These are phyloP conservation scores for Gastrophysa polygoni DNA, from an alignment of 2,888 invertebrate species.

Conservation along the genomic window DNA sequence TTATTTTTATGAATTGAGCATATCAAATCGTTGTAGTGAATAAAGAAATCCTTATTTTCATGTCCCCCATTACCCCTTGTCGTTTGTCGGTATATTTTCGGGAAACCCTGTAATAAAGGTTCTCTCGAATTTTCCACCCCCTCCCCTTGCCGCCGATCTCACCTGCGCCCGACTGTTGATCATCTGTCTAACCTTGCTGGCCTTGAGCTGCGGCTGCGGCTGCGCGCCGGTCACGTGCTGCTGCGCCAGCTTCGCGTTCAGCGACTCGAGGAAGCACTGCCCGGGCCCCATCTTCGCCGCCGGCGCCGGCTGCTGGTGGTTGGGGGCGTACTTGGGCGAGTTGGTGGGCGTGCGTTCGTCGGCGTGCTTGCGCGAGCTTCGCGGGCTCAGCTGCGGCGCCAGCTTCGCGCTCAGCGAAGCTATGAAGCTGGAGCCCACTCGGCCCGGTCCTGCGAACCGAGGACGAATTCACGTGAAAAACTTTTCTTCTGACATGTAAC, in stretches of 20 bases:
- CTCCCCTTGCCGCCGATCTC: too few relatives aligned
- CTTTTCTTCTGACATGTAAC: too few relatives aligned
- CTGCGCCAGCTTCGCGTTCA: constrained; percentile 79
- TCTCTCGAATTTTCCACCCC: too few relatives aligned
- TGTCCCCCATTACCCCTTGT: too few relatives aligned
- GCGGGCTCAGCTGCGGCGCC: constrained; percentile 66
- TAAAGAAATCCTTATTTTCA: too few relatives aligned
- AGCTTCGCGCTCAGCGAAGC: constrained; percentile 75
- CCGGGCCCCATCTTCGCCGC: constrained; percentile 59
- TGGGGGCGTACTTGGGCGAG: constrained; percentile 24
- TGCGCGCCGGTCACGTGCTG: constrained; percentile 61
- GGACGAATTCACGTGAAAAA: too few relatives aligned
- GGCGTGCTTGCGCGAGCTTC: constrained; percentile 61
- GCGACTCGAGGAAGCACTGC: constrained; percentile 75
- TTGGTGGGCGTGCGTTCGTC: constrained; percentile 49
- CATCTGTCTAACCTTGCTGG: constrained; percentile 72
- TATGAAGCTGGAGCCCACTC: constrained; percentile 70
- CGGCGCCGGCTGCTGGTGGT: constrained; percentile 14
- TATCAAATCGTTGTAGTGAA: too few relatives aligned
- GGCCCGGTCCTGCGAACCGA: constrained; percentile 56
- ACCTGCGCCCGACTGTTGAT: constrained; percentile 76
- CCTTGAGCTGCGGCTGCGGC: constrained; percentile 60
- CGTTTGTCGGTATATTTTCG: too few relatives aligned
- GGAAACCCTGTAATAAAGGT: too few relatives aligned
- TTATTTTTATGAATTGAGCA: too few relatives aligned